Percentiles rank a stretch among this genome's conserved stretches.
Conservation (phyloP, 1,140 invertebrate genomes). For the Ctenoplectra terminalis region DNA sequence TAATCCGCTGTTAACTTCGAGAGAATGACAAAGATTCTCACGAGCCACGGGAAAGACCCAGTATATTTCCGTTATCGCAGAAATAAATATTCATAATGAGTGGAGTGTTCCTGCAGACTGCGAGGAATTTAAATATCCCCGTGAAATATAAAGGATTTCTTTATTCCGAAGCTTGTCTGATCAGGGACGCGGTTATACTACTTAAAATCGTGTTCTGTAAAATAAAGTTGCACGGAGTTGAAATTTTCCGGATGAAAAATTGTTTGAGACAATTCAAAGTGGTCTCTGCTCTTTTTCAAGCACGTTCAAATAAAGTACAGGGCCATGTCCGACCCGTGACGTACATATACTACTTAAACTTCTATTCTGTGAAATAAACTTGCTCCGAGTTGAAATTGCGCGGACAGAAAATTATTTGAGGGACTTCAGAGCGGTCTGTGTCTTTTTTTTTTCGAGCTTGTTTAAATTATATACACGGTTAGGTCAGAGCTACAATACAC, state of each 20-base stretch:
- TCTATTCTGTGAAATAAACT: too few relatives aligned
- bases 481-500: too few relatives aligned
- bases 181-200: background rate
- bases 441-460: too few relatives aligned
- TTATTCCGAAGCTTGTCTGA: background rate
- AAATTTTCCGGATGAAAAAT: background rate
- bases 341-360: too few relatives aligned
- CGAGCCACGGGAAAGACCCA: background rate
- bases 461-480: too few relatives aligned
- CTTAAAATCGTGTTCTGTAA: background rate
- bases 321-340: too few relatives aligned
- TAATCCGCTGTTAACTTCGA: conserved; percentile 11
- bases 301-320: too few relatives aligned
- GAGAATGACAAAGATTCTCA: conserved; percentile 3
- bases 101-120: background rate
- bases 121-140: background rate
- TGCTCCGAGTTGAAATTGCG: too few relatives aligned
- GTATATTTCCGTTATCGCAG: background rate
- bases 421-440: too few relatives aligned
- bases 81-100: conserved; percentile 21
- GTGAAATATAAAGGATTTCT: background rate
- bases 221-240: background rate
- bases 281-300: too few relatives aligned
- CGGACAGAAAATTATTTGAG: too few relatives aligned
- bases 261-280: too few relatives aligned